A percentile compares a stretch with the other conserved stretches of the same genome.
Evolutionary conservation across 2,888 invertebrate genomes (phyloP).

Genomic region (Chesias legatella): DNA sequence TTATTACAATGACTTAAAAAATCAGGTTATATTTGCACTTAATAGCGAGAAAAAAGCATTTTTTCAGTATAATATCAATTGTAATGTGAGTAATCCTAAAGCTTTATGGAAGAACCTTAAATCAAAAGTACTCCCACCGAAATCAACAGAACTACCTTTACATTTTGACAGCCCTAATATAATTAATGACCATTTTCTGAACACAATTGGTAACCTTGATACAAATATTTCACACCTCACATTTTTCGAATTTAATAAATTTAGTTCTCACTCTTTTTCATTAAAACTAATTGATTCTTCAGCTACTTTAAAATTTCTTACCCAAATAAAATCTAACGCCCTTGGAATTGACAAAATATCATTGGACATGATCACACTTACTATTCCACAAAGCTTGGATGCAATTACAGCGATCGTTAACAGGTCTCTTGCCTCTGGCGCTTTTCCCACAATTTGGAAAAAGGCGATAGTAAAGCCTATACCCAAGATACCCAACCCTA

Average conservation of each 20-base stretch:
- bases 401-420: conserved; percentile 6
- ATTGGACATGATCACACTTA: conserved; percentile 2
- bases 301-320: conserved; percentile 1
- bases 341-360: conserved; percentile 3
- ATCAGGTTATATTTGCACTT: neutral
- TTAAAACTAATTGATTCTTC: no score
- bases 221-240: no score
- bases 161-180: neutral
- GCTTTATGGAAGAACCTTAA: neutral
- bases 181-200: no score
- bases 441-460: conserved; percentile 4
- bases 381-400: neutral
- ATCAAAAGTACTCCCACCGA: neutral
- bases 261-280: no score
- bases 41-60: conserved; percentile 5
- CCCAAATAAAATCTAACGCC: conserved; percentile 1
- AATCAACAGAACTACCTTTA: neutral
- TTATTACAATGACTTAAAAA: neutral
- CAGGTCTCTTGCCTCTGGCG: conserved; percentile 1
- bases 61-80: conserved; percentile 8
- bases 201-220: no score
- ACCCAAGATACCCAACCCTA: no score
- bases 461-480: conserved; percentile 5
- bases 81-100: neutral
- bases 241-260: no score